Base-by-base conservation (phyloP, 1,140 invertebrate genomes). In the Adelges cooleyi region DNA sequence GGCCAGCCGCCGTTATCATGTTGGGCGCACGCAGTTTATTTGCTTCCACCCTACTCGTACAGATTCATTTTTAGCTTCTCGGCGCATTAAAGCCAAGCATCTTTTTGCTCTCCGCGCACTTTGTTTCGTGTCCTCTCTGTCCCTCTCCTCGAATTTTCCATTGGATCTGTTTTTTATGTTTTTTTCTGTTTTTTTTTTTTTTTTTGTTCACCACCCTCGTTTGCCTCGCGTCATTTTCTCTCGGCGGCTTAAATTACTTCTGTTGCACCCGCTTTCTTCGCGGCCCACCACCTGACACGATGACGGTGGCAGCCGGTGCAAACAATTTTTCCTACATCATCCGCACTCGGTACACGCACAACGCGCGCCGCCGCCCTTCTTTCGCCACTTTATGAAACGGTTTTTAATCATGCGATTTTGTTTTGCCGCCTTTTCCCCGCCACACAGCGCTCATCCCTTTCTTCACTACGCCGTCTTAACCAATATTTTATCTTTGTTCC, bases 281-380 rank as follows among this genome's bases (percentile, higher is more conserved):
- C 40, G 25, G 40, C 13, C 56, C 10, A 46, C 56, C 56, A 62
- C 56, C 56, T 62, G 56, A 62, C 56, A 11, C 38, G n/a, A n/a
- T n/a, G n/a, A 33, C 29, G 29, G 11, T 11, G 5, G 56, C 56
- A 46, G 40, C 42, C 56, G 56, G 56, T 42, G 17, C 56, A 62
- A 62, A 62, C 56, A 62, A 62, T 62, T 62, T 62, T 62, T 62
- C 56, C 56, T 62, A 62, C 56, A 62, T 62, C 56, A 62, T 62
- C 56, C 56, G 56, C 56, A 62, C 56, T 62, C 46, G 56, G 56
- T 25, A 48, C 56, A 46, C 11, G 29, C 22, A 56, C 53, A 56
- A 56, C 27, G 38, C 38, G n/a, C n/a, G n/a, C n/a, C n/a, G n/a
- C n/a, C n/a, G 38, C 36, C 53, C 53, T 44, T 48, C 56, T 48